These are phyloP conservation scores for Microchirus variegatus DNA, from an alignment of 2,797 vertebrate species.

Conservation along the genomic window DNA sequence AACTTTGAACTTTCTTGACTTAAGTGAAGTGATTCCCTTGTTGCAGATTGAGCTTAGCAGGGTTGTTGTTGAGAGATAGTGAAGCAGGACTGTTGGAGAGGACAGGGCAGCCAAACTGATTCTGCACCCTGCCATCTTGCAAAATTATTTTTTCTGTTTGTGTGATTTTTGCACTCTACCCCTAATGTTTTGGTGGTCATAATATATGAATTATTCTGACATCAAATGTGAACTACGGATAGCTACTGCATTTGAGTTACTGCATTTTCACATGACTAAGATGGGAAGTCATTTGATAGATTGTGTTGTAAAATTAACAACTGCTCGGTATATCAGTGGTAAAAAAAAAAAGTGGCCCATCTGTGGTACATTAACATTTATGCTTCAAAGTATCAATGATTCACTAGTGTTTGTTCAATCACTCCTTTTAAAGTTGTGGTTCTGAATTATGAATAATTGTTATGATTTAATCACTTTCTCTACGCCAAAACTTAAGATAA, in stretches of 20 bases:
- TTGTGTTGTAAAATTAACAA: slow-evolving; percentile 24
- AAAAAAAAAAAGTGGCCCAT: slow-evolving; percentile 19
- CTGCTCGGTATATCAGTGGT: slow-evolving; percentile 16
- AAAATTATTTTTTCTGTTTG: neutral
- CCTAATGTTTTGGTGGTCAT: neutral
- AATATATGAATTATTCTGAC: slow-evolving; percentile 20
- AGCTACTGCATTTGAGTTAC: neutral
- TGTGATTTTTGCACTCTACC: slow-evolving; percentile 9
- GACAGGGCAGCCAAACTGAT: slow-evolving; percentile 1
- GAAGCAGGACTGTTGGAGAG: slow-evolving; percentile 1
- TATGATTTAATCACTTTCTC: slow-evolving; percentile 13
- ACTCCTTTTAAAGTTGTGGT: slow-evolving; percentile 16
- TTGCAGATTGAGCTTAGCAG: slow-evolving; percentile 5
- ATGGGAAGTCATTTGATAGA: slow-evolving; percentile 1
- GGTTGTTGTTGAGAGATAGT: slow-evolving; percentile 21
- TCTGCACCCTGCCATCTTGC: slow-evolving; percentile 1
- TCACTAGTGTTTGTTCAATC: slow-evolving; percentile 24
- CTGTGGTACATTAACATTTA: slow-evolving; percentile 36
- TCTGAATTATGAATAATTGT: slow-evolving; percentile 23
- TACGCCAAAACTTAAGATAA: slow-evolving; percentile 12
- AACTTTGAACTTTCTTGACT: slow-evolving; percentile 74
- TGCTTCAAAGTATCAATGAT: slow-evolving; percentile 31
- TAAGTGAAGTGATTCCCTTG: slow-evolving; percentile 51
- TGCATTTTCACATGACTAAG: slow-evolving; percentile 7
- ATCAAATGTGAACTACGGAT: slow-evolving; percentile 5